Base-by-base conservation (phyloP, 2,888 invertebrate species). In the Erebia aethiops region DNA sequence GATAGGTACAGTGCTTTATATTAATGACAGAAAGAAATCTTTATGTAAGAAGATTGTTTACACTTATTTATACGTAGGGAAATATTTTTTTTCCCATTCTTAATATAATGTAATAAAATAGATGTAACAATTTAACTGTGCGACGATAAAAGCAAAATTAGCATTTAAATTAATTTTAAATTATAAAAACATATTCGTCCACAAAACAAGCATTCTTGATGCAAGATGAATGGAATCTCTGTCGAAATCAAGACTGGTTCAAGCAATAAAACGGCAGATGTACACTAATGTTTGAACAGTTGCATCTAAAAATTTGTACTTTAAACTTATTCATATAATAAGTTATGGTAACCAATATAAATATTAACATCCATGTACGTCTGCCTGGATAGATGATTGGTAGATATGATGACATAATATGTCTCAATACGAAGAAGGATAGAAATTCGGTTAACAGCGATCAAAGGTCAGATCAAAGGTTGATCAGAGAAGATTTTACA, bases 401-500 rank as follows among this genome's bases (percentile, higher is more conserved):
- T 69, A 35, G 35, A 35, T 35, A 74, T 72, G 72, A 76, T 74
- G 71, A 66, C 51, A 73, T 13, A 73, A 73, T 13, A 73, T 71
- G 75, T 64, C 58, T 65, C 67, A 75, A 76, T 74, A 73, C 74
- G 75, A 75, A 74, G 77, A 76, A 77, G 76, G 74, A 78, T 73
- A 78, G 77, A 77, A 58, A 75, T 77, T 76, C 60, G 76, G 69
- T 73, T 75, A 76, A 89, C 88, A 91, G 87, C 86, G 87, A 90
- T 85, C 83, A 87, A 86, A 91, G 81, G 84, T 85, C 80, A n/a
- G n/a, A n/a, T n/a, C n/a, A n/a, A n/a, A n/a, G n/a, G 82, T 86
- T 84, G 86, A 84, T 84, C 87, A 91, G 82, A 89, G 86, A 89
- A 89, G 74, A 84, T 82, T 82, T 83, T 84, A 83, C 84, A 83